Evolutionary conservation across 2,113 vertebrate species (phyloP).

Genomic region (Apteryx mantelli): DNA sequence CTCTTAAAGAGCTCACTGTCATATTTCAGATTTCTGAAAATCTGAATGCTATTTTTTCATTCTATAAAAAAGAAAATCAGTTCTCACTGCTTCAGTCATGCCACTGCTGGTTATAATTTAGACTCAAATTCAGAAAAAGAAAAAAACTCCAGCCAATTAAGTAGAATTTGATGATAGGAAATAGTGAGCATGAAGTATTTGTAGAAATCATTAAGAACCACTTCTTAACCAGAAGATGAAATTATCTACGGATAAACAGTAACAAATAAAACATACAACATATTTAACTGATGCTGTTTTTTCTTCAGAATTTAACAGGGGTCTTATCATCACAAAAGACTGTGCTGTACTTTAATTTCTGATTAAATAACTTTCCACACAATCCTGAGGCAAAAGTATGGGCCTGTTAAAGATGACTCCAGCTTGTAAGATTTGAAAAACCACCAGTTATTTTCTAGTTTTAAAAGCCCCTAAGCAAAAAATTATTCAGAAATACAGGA

Average conservation of each 20-base stretch:
- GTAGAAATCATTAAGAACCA: not conserved
- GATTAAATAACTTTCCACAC: not conserved
- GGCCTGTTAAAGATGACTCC: not conserved
- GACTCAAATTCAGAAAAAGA: not conserved
- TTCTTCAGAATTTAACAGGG: not conserved
- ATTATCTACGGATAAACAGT: not conserved
- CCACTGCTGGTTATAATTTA: not conserved
- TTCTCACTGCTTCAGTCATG: not conserved
- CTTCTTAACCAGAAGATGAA: not conserved
- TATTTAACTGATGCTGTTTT: rapidly evolving
- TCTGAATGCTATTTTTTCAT: not conserved
- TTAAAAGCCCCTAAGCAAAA: not conserved
- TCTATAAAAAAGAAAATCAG: not conserved
- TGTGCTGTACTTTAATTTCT: not conserved
- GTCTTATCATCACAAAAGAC: not conserved
- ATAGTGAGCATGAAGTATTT: not conserved
- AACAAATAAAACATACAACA: not conserved
- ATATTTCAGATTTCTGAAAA: not conserved
- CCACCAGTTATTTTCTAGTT: not conserved
- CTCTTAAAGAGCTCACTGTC: not conserved
- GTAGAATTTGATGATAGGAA: not conserved
- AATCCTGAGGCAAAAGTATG: not conserved
- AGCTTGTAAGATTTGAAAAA: not conserved
- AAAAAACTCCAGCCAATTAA: not conserved
- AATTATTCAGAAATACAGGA: not conserved